Conservation (phyloP, 92 coral and sea anemone species). For the Meandrina meandrites region DNA sequence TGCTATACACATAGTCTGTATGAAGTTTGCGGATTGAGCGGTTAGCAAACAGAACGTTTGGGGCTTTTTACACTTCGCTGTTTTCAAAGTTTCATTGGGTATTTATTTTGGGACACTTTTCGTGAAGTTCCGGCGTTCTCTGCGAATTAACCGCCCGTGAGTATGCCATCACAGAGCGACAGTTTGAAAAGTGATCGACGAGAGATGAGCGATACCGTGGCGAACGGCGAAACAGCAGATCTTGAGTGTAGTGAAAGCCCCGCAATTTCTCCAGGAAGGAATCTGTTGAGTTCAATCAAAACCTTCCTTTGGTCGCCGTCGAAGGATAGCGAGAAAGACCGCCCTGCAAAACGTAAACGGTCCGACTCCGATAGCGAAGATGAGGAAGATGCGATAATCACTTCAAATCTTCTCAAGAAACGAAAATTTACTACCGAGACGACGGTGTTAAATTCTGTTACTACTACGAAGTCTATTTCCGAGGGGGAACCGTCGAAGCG, state of each 20-base stretch:
- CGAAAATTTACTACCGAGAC: slow-evolving; percentile 93
- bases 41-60: slow-evolving; percentile 9
- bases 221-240: slow-evolving; percentile 28
- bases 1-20: slow-evolving; percentile 26
- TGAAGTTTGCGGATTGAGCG: slow-evolving; percentile 17
- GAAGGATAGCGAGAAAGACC: slow-evolving; percentile 68
- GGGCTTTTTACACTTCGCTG: neutral
- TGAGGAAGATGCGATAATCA: slow-evolving; percentile 90
- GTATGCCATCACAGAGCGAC: slow-evolving; percentile 19
- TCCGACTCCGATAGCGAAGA: slow-evolving; percentile 78
- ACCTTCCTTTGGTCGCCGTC: slow-evolving; percentile 98
- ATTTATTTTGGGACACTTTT: neutral
- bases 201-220: slow-evolving; percentile 60
- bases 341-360: slow-evolving; percentile 74
- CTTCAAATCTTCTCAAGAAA: slow-evolving; percentile 90
- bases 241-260: slow-evolving; percentile 52
- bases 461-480: slow-evolving; percentile 40
- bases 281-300: slow-evolving; percentile 94
- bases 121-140: neutral
- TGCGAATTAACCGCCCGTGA: neutral
- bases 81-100: neutral
- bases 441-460: slow-evolving; percentile 50
- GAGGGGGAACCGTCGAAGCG: slow-evolving; percentile 72
- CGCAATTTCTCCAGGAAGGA: slow-evolving; percentile 66
- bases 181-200: slow-evolving; percentile 44